These are phyloP conservation scores for Phoxinus phoxinus DNA, from an alignment of 2,113 vertebrate species.

Conservation along the genomic window DNA sequence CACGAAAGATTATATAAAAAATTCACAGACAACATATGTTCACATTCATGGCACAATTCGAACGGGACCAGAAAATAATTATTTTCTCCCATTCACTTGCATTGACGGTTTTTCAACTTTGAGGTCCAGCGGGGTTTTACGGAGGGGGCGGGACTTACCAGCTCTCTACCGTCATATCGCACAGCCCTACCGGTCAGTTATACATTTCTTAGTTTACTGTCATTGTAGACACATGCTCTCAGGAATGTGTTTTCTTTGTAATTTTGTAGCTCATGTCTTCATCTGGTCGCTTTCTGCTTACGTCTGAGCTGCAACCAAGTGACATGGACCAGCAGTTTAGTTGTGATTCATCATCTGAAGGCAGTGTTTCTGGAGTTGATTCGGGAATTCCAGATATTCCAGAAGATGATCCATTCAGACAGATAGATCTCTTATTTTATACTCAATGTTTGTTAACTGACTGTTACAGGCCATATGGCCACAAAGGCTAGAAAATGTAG, in stretches of 20 bases:
- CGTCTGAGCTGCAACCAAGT: neutral
- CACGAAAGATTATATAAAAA: too few species aligned
- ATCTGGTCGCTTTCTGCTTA: neutral
- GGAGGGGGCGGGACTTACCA: too few species aligned
- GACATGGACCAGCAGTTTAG: neutral
- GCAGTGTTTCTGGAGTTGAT: slow-evolving; percentile 7
- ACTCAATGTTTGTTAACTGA: too few species aligned
- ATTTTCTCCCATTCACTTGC: too few species aligned
- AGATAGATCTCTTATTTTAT: too few species aligned
- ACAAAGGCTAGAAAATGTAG: too few species aligned
- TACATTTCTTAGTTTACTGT: neutral
- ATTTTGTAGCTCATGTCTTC: neutral
- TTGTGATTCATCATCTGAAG: slow-evolving; percentile 20
- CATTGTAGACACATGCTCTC: neutral
- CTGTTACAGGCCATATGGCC: too few species aligned
- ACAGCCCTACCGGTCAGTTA: neutral
- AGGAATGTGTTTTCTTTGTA: neutral
- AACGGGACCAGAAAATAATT: too few species aligned
- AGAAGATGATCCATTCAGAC: slow-evolving; percentile 32
- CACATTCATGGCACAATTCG: too few species aligned
- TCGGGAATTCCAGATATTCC: neutral
- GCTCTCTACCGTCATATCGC: neutral
- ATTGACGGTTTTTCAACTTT: too few species aligned
- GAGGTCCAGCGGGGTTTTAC: too few species aligned
- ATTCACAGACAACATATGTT: too few species aligned